phyloP scores from a whole-genome alignment of 2,888 invertebrate species.

The Melieria picta region DNA sequence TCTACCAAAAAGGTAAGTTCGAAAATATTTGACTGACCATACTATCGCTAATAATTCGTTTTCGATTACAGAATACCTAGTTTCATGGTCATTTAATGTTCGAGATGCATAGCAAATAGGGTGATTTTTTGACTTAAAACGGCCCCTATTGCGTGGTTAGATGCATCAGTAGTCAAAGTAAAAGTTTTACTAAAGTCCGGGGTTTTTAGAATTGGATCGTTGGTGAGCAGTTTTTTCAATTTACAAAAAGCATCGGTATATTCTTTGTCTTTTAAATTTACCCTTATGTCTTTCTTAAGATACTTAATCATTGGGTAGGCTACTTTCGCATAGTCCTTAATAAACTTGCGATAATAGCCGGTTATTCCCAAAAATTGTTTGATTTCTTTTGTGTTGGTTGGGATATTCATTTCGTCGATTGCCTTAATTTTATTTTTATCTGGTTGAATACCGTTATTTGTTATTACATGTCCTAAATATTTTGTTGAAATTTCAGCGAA shows the following conservation, averaged over 20 bases:
- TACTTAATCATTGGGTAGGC: conserved; percentile 1
- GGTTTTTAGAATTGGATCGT: background rate
- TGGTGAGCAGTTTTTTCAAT: conserved; percentile 36
- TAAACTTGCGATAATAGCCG: conserved; percentile 20
- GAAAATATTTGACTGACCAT: too few relatives aligned
- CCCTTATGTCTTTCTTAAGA: conserved; percentile 12
- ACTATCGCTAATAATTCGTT: too few relatives aligned
- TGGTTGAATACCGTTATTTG: conserved; percentile 13
- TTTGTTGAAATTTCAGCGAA: conserved; percentile 28
- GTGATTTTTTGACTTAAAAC: too few relatives aligned
- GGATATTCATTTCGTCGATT: background rate
- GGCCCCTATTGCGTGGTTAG: too few relatives aligned
- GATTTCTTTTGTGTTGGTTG: conserved; percentile 10
- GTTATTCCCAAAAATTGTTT: conserved; percentile 17
- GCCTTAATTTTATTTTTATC: conserved; percentile 12
- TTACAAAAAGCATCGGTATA: conserved; percentile 15
- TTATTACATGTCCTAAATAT: conserved; percentile 35
- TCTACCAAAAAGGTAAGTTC: too few relatives aligned
- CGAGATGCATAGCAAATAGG: too few relatives aligned
- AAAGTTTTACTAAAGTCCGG: conserved; percentile 18
- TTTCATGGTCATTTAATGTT: too few relatives aligned
- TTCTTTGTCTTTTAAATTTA: conserved; percentile 11
- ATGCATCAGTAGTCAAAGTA: background rate
- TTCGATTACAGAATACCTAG: too few relatives aligned
- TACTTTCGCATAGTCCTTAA: conserved; percentile 6